Base-by-base conservation (phyloP, 2,113 vertebrate species). In the Marcusenius ussheri region DNA sequence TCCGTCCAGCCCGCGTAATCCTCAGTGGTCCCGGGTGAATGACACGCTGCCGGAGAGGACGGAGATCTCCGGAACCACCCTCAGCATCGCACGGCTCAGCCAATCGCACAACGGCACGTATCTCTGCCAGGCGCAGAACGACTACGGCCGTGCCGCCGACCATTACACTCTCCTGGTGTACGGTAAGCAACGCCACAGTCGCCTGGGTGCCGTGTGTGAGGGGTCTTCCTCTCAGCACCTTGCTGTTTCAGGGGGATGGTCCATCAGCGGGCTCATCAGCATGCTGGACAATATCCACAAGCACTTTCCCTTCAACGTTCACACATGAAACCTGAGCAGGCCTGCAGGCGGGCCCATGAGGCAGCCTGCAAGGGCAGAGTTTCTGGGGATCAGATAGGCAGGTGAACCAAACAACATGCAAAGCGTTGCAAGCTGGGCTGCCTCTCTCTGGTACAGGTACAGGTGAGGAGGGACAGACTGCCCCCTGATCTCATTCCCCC, bases 131-230 rank as follows among this genome's bases (percentile, higher is more conserved):
- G 97, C 97, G n/a, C 96, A 96, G 45, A 98, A 98, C 92, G 96
- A 98, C 92, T 97, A 95, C 6, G 97, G 97, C 70, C 97, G 97
- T 0, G 97, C 97, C 31, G 96, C 97, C 2, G 97, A 97, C 93
- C 96, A 97, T 91, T 98, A 98, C 91, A 96, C 96, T 7, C 94
- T 98, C 39, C 94, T 98, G 93, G 97, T 98, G 91, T 98, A 98
- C 1, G 97, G 97, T 98, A 92, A 98, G 91, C 35, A 31, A 11
- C 0, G 27, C 7, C 24, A 9, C 2, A 8, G 24, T 24, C 24
- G 0, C n/a, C 3, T 27, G 62, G n/a, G 62, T 3, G n/a, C 62
- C 11, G 9, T n/a, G 15, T 13, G 24, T 5, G 5, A 11, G 17
- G 5, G 17, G 5, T 51, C 17, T 6, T 74, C 19, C 7, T 15